Base-by-base conservation (phyloP, 2,113 vertebrate genomes). In the Hypocryptadius cinnamomeus region DNA sequence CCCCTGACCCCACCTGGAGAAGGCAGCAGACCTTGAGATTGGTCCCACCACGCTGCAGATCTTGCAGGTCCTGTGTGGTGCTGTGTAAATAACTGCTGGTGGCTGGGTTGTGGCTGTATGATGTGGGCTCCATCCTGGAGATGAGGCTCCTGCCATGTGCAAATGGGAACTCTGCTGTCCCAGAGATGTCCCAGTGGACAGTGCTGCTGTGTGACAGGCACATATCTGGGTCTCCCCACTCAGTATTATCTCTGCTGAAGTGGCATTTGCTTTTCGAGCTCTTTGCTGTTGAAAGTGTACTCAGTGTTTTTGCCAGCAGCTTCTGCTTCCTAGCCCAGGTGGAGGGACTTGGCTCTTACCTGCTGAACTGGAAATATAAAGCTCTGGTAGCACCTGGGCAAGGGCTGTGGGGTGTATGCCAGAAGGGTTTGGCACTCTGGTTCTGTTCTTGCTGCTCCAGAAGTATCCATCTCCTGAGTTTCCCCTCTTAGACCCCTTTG, bases 1-100 rank as follows among this genome's bases (percentile, higher is more conserved):
- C 28, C 19, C 76, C 44, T 64, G 51, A 37, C 15, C 22, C 13
- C 51, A 44, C 59, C 60, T 70, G 18, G 35, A 56, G 56, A 63
- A 86, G 65, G 56, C 56, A 42, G 66, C 22, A 64, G 68, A 19
- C 20, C 25, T 17, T 47, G 35, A 57, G 40, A 22, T 63, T 0
- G 0, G 39, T 85, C 56, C 51, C 47, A 24, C 16, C 23, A 15
- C 0, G 2, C n/a, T 42, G 39, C 40, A 31, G 47, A 35, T 61
- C 66, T 66, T 37, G 48, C 40, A 40, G 35, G 28, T 50, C 57
- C 35, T 8, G 2, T 9, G 3, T 5, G 12, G 44, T 73, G 56
- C 78, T 70, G 18, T 71, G 61, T 50, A 31, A 66, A 18, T 57
- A 48, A 11, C 51, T 87, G 70, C 65, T n/a, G 51, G 39, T 27